phyloP scores from a whole-genome alignment of 2,888 invertebrate genomes.

The Campaea margaritaria region DNA sequence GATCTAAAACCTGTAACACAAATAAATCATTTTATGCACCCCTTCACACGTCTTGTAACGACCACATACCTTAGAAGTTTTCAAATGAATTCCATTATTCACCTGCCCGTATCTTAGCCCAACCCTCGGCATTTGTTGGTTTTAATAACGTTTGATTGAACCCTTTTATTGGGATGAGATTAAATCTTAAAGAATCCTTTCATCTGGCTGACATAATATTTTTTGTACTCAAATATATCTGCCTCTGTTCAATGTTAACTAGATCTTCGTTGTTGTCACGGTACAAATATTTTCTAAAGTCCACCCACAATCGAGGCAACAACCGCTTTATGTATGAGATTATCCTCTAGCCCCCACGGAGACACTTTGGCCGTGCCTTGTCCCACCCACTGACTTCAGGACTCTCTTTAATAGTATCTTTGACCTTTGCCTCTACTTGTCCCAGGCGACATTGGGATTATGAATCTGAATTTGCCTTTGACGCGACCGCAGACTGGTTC shows the following conservation, averaged over 20 bases:
- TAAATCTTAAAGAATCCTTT: constrained; percentile 46
- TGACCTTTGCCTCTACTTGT: constrained; percentile 68
- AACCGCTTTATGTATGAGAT: constrained; percentile 65
- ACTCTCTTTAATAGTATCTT: constrained; percentile 66
- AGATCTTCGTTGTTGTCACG: constrained; percentile 30
- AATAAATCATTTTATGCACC: constrained; percentile 70
- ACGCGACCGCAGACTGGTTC: constrained; percentile 55
- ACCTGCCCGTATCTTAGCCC: constrained; percentile 73
- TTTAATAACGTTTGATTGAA: constrained; percentile 60
- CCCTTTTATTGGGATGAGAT: constrained; percentile 52
- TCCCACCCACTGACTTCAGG: constrained; percentile 61
- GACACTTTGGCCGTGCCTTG: constrained; percentile 62
- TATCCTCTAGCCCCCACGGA: constrained; percentile 68
- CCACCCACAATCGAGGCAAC: constrained; percentile 47
- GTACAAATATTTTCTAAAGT: constrained; percentile 45
- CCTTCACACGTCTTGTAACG: constrained; percentile 60
- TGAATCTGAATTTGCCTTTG: constrained; percentile 64
- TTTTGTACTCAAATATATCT: constrained; percentile 24
- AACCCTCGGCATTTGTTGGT: constrained; percentile 55
- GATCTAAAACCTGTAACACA: constrained; percentile 59
- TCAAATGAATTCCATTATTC: constrained; percentile 67
- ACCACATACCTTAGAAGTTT: constrained; percentile 65
- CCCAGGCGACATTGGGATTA: constrained; percentile 66
- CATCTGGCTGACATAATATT: constrained; percentile 4
- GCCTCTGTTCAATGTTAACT: constrained; percentile 36